Conservation (phyloP, 2,797 vertebrate species). For the Spondyliosoma cantharus region DNA sequence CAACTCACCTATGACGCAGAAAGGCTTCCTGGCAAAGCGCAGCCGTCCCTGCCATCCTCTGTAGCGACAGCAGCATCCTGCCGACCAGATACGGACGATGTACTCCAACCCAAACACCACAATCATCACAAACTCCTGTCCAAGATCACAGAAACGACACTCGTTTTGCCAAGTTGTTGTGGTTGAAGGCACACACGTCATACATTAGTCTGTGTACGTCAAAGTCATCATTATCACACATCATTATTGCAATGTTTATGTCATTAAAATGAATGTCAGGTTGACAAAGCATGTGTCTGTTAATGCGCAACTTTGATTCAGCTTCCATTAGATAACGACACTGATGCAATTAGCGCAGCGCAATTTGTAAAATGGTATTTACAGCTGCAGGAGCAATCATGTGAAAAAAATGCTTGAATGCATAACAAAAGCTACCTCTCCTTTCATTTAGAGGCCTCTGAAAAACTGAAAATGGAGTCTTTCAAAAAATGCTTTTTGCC, state of each 20-base stretch:
- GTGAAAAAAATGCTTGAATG: conserved; percentile 25
- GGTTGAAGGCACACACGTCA: background rate
- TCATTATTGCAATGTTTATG: conserved; percentile 18
- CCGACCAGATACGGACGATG: conserved; percentile 96
- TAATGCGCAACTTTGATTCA: conserved; percentile 17
- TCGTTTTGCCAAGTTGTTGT: background rate
- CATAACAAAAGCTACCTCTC: conserved; percentile 19
- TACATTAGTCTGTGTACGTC: background rate
- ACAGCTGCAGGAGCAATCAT: conserved; percentile 17
- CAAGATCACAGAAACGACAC: conserved; percentile 23
- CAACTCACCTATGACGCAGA: conserved; percentile 94
- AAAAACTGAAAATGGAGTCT: conserved; percentile 2
- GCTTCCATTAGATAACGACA: conserved; percentile 41
- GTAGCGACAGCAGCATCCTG: conserved; percentile 97
- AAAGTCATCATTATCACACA: background rate
- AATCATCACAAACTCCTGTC: conserved; percentile 98
- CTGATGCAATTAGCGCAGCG: conserved; percentile 39
- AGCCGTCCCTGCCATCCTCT: conserved; percentile 96
- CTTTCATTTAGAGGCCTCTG: conserved; percentile 19
- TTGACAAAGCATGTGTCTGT: conserved; percentile 2
- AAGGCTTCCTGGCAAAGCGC: conserved; percentile 94
- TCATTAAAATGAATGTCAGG: conserved; percentile 16
- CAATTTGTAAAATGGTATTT: conserved; percentile 46
- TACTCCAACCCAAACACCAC: conserved; percentile 98
- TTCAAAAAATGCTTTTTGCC: conserved; percentile 31